Evolutionary conservation across 1,140 invertebrate genomes (phyloP).

Genomic region (Heterodera schachtii): DNA sequence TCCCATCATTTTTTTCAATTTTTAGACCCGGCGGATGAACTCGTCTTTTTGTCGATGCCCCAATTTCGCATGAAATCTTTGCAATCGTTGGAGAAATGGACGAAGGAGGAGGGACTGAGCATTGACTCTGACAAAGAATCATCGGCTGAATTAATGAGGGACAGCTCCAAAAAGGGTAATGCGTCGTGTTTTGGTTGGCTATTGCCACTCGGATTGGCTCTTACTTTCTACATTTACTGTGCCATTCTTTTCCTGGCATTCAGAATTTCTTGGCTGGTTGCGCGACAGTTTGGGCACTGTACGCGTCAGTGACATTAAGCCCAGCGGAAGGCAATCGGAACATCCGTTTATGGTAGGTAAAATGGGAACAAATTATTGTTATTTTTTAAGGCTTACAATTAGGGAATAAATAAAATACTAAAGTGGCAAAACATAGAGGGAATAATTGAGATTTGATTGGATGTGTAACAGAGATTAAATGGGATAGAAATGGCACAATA

Average conservation of each 20-base stretch:
- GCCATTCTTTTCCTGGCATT: not conserved
- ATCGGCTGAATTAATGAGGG: slow-evolving; percentile 3
- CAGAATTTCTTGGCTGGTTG: slow-evolving; percentile 79
- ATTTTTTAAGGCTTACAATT: not conserved
- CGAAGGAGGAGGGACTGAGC: slow-evolving; percentile 72
- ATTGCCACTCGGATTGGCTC: not conserved
- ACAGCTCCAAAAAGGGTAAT: slow-evolving; percentile 63
- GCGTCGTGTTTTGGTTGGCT: not conserved
- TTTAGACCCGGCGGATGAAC: slow-evolving; percentile 88
- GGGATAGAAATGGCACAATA: no score
- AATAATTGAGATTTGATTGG: no score
- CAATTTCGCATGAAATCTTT: slow-evolving; percentile 80
- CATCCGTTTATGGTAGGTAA: slow-evolving; percentile 87
- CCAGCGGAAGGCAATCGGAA: slow-evolving; percentile 79
- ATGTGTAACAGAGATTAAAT: no score
- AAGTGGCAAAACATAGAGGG: no score
- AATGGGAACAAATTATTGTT: not conserved
- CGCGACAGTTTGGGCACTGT: slow-evolving; percentile 75
- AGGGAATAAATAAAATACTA: no score
- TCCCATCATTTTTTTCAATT: not conserved
- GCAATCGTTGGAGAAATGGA: slow-evolving; percentile 89
- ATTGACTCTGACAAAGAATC: slow-evolving; percentile 71
- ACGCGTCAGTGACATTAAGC: slow-evolving; percentile 79
- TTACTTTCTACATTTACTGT: not conserved
- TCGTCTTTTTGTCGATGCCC: slow-evolving; percentile 85